Conservation (phyloP, 2,797 vertebrate species). For the Columba guinea region DNA sequence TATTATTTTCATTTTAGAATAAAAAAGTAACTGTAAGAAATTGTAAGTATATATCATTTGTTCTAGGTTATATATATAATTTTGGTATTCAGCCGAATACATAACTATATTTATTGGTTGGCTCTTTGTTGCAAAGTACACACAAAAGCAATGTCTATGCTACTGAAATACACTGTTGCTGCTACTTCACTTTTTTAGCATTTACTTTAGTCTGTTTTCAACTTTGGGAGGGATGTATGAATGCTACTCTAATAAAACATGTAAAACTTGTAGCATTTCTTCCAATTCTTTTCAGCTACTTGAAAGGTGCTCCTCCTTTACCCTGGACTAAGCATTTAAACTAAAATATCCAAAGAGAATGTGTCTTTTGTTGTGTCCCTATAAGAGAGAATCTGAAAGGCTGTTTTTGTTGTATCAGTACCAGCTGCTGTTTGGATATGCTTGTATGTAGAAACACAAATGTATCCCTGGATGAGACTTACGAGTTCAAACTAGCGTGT, state of each 20-base stretch:
- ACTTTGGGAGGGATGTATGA: not conserved
- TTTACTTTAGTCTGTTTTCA: not conserved
- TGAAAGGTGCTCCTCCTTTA: slow-evolving; percentile 43
- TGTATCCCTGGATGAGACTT: not conserved
- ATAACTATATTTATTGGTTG: not conserved
- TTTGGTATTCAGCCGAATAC: not conserved
- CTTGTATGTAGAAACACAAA: not conserved
- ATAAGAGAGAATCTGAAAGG: slow-evolving; percentile 13
- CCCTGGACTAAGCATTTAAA: slow-evolving; percentile 16
- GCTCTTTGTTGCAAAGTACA: not conserved
- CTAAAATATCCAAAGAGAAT: slow-evolving; percentile 35
- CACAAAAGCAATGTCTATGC: not conserved
- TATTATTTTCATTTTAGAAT: not conserved
- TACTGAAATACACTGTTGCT: not conserved
- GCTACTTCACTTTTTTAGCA: not conserved
- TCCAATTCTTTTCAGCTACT: slow-evolving; percentile 22
- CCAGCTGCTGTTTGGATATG: not conserved
- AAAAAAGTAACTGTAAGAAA: not conserved
- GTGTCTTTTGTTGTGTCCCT: not conserved
- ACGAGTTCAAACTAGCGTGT: not conserved
- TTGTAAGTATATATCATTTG: not conserved
- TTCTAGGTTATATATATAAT: not conserved
- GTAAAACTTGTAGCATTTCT: not conserved
- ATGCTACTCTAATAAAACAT: not conserved
- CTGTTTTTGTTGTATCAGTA: not conserved